Evolutionary conservation across 2,888 invertebrate species (phyloP).

Genomic region (Meliscaeva auricollis): DNA sequence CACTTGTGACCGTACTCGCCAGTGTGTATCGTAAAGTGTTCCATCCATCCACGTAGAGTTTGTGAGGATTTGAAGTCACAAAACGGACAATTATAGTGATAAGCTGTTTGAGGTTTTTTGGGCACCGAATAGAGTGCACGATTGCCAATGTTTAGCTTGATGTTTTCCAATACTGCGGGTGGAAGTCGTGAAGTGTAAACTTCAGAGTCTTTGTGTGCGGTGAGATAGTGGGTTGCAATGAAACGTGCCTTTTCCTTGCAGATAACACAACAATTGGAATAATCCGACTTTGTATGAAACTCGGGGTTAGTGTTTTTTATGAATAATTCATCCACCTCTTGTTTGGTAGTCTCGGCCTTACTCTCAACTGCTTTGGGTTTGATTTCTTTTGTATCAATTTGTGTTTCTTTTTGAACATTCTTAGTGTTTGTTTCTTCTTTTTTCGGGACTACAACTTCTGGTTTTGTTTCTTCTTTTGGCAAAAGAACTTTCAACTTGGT

Average conservation of each 20-base stretch:
- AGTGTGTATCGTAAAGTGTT: constrained; percentile 91
- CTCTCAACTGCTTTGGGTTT: neutral
- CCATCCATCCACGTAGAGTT: constrained; percentile 82
- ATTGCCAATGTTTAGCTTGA: constrained; percentile 76
- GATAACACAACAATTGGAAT: constrained; percentile 78
- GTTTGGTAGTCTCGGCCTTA: neutral
- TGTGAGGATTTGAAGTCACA: constrained; percentile 78
- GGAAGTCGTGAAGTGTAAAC: constrained; percentile 80
- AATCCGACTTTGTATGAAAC: constrained; percentile 80
- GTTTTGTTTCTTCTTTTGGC: neutral
- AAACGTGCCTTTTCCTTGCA: constrained; percentile 76
- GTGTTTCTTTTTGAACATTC: neutral
- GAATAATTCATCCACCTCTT: neutral
- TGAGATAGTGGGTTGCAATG: constrained; percentile 82
- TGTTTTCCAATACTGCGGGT: constrained; percentile 77
- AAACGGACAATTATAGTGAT: constrained; percentile 80
- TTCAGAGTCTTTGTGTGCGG: constrained; percentile 78
- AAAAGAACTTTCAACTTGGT: neutral
- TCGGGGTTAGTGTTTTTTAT: constrained; percentile 77
- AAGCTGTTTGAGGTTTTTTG: constrained; percentile 56
- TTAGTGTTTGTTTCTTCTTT: no score
- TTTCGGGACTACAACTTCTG: neutral
- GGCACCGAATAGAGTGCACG: constrained; percentile 48
- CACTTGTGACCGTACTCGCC: constrained; percentile 91
- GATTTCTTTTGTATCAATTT: neutral